These are phyloP conservation scores for Cynaeus angustus DNA, from an alignment of 2,888 invertebrate genomes.

Conservation along the genomic window DNA sequence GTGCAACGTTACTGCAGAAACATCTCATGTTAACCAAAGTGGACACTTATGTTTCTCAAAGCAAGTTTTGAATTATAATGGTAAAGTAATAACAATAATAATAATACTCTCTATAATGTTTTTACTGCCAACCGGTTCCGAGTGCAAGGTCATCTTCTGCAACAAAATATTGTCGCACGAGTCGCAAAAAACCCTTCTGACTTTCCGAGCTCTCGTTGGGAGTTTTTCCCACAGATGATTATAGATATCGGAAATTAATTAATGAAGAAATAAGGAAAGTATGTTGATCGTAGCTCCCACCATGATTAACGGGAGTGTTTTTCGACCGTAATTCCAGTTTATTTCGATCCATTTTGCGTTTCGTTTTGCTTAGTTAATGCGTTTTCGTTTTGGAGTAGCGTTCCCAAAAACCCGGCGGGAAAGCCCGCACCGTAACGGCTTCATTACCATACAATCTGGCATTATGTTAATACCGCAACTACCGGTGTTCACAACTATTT, in stretches of 20 bases:
- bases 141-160: slow-evolving; percentile 16
- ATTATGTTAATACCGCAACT: slow-evolving; percentile 47
- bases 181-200: neutral
- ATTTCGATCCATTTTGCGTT: slow-evolving; percentile 7
- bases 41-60: slow-evolving; percentile 15
- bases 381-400: neutral
- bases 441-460: slow-evolving; percentile 47
- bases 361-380: neutral
- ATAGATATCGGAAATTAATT: slow-evolving; percentile 14
- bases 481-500: slow-evolving; percentile 48
- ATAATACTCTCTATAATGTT: slow-evolving; percentile 16
- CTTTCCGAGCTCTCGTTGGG: neutral
- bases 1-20: slow-evolving; percentile 4
- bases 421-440: slow-evolving; percentile 24
- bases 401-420: slow-evolving; percentile 27
- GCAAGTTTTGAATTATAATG: slow-evolving; percentile 25
- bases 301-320: slow-evolving; percentile 17
- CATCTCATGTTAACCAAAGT: slow-evolving; percentile 13
- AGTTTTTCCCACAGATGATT: slow-evolving; percentile 8
- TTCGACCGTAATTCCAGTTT: slow-evolving; percentile 11
- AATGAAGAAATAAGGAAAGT: slow-evolving; percentile 9
- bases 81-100: slow-evolving; percentile 25
- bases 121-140: slow-evolving; percentile 17
- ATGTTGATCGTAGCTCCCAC: slow-evolving; percentile 8
- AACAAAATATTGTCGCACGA: slow-evolving; percentile 21